Base-by-base conservation (phyloP, 2,888 invertebrate genomes). In the Euplagia quadripunctaria region DNA sequence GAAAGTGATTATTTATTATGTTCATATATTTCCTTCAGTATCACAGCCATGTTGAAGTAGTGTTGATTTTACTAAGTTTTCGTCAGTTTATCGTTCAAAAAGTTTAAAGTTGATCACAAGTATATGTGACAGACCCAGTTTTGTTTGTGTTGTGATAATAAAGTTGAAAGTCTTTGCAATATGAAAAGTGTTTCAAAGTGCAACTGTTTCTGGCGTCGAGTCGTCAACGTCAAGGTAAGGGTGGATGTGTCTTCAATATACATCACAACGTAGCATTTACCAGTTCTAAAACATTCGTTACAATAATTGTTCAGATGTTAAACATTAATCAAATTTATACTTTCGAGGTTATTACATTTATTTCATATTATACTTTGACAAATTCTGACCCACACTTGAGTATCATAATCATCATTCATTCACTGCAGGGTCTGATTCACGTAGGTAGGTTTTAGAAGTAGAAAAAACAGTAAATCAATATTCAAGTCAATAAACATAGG, bases 21-120 rank as follows among this genome's bases (percentile, higher is more conserved):
- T 94, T 94, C 91, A 93, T 92, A 91, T 94, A 92, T 94, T 94
- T 95, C 93, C 94, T 95, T 92, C 94, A 92, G 91, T 93, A 95
- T 94, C 94, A 95, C 96, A 96, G 95, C 95, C 95, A 96, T 96
- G 95, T 96, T 95, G 93, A 94, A 95, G 94, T 96, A 96, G 95
- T 96, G 96, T 95, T 95, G 93, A 92, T 94, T 95, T 94, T 92
- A 91, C 87, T 95, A 92, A 94, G 95, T 95, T 95, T 89, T 92
- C 93, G 93, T 93, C 94, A 93, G 94, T 94, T 91, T 92, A 92
- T 91, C 88, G 94, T 93, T 90, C 75, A 83, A 80, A 88, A 92
- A 94, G 94, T 93, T 94, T 92, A 89, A 93, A 94, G 94, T 94
- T 94, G 90, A 89, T 94, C 94, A 95, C 95, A 93, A 96, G 94